phyloP scores from a whole-genome alignment of 2,888 invertebrate genomes.

The Itoplectis maculator region DNA sequence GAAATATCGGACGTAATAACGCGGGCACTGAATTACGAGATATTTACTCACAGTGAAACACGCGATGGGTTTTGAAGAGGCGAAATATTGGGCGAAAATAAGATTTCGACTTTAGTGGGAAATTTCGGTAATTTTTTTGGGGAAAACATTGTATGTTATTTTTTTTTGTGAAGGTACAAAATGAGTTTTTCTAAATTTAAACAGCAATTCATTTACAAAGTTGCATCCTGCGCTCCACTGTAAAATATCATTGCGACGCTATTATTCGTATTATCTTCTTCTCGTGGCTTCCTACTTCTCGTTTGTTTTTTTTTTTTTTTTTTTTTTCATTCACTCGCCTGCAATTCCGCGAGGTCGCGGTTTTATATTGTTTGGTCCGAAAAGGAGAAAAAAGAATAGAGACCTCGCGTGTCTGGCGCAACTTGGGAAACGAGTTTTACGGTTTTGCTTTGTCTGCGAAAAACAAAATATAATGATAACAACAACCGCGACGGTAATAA shows the following conservation, averaged over 20 bases:
- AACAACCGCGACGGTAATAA: no score
- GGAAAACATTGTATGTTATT: no score
- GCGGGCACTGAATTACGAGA: no score
- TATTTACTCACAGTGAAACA: no score
- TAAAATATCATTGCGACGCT: not conserved
- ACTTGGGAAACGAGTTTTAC: constrained; percentile 51
- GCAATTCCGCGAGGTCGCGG: not conserved
- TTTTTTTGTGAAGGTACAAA: no score
- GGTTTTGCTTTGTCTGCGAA: constrained; percentile 16
- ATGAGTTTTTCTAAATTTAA: not conserved
- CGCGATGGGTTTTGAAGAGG: no score
- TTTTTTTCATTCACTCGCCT: not conserved
- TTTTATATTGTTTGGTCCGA: constrained; percentile 4
- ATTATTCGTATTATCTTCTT: not conserved
- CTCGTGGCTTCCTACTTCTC: not conserved
- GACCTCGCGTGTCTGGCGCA: constrained; percentile 41
- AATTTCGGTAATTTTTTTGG: no score
- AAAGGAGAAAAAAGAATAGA: not conserved
- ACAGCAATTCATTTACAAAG: not conserved
- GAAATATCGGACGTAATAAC: no score
- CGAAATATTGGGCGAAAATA: not conserved
- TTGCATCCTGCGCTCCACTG: not conserved
- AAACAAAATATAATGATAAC: not conserved
- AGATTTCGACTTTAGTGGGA: no score
- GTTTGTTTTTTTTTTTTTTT: not conserved